Conservation (phyloP, 2,797 vertebrate genomes). For the Acanthurus lineatus region DNA sequence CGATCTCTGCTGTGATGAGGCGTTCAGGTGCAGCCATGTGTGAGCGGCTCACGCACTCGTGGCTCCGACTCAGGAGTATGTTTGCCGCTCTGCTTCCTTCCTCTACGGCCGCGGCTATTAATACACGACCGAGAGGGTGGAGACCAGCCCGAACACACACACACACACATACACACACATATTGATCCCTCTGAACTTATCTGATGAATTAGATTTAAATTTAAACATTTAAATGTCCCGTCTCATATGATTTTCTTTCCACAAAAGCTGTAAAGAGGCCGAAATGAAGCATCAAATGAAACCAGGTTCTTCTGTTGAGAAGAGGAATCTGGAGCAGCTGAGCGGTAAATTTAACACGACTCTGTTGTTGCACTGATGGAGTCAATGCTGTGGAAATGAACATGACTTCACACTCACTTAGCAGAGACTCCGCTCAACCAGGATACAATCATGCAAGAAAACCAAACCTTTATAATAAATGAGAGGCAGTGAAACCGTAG, state of each 20-base stretch:
- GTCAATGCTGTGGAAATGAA: not conserved
- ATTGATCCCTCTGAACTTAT: not conserved
- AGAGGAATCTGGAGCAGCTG: too few species aligned
- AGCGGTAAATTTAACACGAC: too few species aligned
- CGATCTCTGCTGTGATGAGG: not conserved
- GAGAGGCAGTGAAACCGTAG: too few species aligned
- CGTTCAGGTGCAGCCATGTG: conserved; percentile 32
- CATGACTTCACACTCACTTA: too few species aligned
- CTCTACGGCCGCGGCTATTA: conserved; percentile 30
- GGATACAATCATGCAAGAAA: too few species aligned
- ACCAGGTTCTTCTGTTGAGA: too few species aligned
- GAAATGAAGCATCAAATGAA: not conserved
- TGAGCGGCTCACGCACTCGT: not conserved
- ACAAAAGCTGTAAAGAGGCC: not conserved
- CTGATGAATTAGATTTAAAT: not conserved
- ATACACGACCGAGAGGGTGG: conserved; percentile 6
- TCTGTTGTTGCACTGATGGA: not conserved
- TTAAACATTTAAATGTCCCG: too few species aligned
- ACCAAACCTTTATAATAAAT: too few species aligned
- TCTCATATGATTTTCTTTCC: not conserved
- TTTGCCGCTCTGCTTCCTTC: conserved; percentile 47
- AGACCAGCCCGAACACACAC: not conserved
- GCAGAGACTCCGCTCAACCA: too few species aligned
- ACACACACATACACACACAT: not conserved
- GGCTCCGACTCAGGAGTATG: conserved; percentile 28